Evolutionary conservation across 2,888 invertebrate genomes (phyloP), one percentile per base, ranked within the genome.

Genomic region (Drosophila paramelanica): DNA sequence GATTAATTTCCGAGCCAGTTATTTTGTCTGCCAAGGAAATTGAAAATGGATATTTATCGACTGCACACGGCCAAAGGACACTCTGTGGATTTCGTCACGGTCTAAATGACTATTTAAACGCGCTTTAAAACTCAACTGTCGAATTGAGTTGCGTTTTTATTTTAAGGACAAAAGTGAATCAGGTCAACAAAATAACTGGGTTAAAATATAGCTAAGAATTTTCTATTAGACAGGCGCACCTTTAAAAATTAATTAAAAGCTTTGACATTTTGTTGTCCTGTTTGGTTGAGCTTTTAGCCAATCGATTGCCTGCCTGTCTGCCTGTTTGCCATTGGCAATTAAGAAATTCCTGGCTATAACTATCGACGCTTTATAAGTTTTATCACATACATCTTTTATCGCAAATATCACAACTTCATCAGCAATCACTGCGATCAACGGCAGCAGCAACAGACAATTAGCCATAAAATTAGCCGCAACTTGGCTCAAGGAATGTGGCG

Each of bases 391-490:
- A 82, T 81, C 81, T 81, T 83, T 83, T 88, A 83, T 83, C 83
- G 83, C 83, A 86, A 82, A 83, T 84, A 88, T 84, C 88, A 84
- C 83, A 83, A 83, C 83, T 84, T 84, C 83, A 84, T 84, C 88
- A 84, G 83, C 87, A 88, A 84, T 88, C 88, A 79, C 69, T 43
- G 42, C 57, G 25, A 25, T 43, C 61, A 68, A 14, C 66, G 58
- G 38, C 67, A 58, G 52, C 70, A 60, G 25, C 80, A 65, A 8
- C 70, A 64, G 73, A 85, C 88, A 88, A 88, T 88, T 88, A 88
- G 88, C 86, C 79, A 79, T 85, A 73, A 88, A 88, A 88, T 89
- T 87, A 89, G 88, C 83, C 73, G 79, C 83, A 78, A 78, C 71
- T 88, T 68, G 72, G 72, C 79, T 53, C 69, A 74, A 85, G 88